Conservation (phyloP, 1,140 invertebrate genomes). For the Eciton burchellii region DNA sequence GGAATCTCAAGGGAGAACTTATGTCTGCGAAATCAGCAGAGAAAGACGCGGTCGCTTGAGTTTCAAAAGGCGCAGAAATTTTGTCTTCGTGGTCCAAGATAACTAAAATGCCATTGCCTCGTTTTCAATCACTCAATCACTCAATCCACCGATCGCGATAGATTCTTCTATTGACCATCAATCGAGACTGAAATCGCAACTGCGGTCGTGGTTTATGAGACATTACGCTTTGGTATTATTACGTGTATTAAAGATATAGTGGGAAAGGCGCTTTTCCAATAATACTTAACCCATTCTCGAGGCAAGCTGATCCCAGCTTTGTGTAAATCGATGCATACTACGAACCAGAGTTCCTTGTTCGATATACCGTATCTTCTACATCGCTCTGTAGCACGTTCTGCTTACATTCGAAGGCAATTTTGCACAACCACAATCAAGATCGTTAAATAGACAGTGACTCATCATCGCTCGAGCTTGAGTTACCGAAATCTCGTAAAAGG, state of each 20-base stretch:
- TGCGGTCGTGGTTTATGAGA: background rate
- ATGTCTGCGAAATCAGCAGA: too few relatives aligned
- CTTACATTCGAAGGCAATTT: constrained; percentile 20
- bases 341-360: background rate
- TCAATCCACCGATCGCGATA: background rate
- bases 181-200: background rate
- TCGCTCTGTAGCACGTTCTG: constrained; percentile 2
- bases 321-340: background rate
- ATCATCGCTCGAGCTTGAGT: background rate
- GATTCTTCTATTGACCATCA: background rate
- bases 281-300: background rate
- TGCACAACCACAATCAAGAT: background rate
- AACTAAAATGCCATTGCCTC: background rate
- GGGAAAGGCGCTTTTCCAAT: background rate
- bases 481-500: constrained; percentile 14
- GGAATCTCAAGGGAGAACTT: too few relatives aligned
- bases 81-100: background rate
- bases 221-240: too few relatives aligned
- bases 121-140: background rate
- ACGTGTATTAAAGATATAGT: too few relatives aligned
- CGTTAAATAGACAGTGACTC: constrained; percentile 44
- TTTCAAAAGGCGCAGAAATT: background rate
- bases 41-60: background rate
- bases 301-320: background rate
- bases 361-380: background rate